Percentiles rank a stretch among this genome's conserved stretches.
Conservation (phyloP, 2,797 vertebrate genomes). For the Tapera naevia region DNA sequence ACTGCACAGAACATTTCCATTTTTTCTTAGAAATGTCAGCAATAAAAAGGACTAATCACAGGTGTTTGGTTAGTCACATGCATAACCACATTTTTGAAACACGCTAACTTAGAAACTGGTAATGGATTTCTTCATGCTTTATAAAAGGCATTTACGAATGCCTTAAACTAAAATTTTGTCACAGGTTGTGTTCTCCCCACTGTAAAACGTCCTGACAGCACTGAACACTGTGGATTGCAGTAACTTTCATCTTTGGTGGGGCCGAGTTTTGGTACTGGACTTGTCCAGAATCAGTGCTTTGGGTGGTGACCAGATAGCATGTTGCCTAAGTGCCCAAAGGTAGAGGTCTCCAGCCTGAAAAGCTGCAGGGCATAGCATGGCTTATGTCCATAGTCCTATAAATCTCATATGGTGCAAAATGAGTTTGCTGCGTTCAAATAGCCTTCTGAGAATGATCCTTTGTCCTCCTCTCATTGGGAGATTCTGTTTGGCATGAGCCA, state of each 20-base stretch:
- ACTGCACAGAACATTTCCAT: not conserved
- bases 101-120: not conserved
- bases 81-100: not conserved
- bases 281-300: not conserved
- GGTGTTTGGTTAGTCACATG: not conserved
- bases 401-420: not conserved
- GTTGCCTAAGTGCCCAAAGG: not conserved
- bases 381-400: not conserved
- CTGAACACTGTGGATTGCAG: not conserved
- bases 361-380: not conserved
- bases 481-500: not conserved
- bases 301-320: not conserved
- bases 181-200: not conserved
- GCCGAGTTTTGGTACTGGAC: not conserved
- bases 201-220: not conserved
- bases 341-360: not conserved
- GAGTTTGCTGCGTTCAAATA: not conserved
- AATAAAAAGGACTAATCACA: constrained; percentile 1
- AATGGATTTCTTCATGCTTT: not conserved
- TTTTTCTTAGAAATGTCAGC: not conserved
- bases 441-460: not conserved
- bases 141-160: not conserved
- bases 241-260: not conserved
- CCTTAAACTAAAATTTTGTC: not conserved
- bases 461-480: not conserved